Conservation (phyloP, 2,797 vertebrate genomes). For the Enteromius viviparus region DNA sequence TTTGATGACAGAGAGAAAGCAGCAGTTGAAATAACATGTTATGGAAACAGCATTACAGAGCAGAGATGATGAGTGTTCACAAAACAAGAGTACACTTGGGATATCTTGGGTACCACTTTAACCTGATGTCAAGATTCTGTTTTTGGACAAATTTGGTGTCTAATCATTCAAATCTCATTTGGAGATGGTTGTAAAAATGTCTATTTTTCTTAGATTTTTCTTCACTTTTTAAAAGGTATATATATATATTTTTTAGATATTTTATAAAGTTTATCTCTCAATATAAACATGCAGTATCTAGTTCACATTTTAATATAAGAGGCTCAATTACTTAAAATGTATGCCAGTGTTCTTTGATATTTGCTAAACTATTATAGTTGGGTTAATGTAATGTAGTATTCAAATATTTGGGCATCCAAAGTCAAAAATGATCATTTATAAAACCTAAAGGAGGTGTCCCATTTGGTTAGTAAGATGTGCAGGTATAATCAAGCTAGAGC, state of each 20-base stretch:
- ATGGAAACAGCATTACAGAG: background rate
- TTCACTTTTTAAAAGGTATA: background rate
- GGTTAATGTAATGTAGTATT: background rate
- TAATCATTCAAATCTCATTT: background rate
- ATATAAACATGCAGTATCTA: background rate
- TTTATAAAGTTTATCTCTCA: no score
- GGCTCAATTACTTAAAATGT: background rate
- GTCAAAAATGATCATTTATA: background rate
- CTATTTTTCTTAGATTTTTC: background rate
- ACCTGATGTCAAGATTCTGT: background rate
- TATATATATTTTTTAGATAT: no score
- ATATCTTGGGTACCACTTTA: background rate
- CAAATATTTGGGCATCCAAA: background rate
- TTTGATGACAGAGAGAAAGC: constrained; percentile 22
- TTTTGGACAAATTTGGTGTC: background rate
- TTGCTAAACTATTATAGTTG: background rate
- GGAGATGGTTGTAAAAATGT: background rate
- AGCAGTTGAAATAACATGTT: constrained; percentile 13
- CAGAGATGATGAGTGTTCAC: background rate
- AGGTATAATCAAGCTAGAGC: background rate
- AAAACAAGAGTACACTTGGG: background rate
- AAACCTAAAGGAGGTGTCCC: background rate
- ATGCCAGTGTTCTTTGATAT: background rate
- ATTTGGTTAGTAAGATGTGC: background rate
- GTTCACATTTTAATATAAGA: background rate